Percentiles rank a stretch among this genome's conserved stretches.
Evolutionary conservation across 2,888 invertebrate species (phyloP).

Genomic region (Ormyrus pomaceus): DNA sequence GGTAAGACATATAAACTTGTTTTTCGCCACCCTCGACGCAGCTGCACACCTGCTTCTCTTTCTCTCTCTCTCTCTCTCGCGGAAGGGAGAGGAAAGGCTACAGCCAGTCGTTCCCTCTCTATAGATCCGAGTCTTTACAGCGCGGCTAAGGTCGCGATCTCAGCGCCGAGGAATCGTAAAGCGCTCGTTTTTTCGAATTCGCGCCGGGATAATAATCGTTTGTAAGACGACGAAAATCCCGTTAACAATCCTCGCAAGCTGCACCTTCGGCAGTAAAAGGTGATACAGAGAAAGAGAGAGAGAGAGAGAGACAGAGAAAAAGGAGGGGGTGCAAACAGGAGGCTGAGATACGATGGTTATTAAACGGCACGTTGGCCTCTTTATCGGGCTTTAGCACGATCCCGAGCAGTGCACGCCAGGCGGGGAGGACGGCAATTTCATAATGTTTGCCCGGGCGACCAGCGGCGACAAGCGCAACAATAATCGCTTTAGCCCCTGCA

Average conservation of each 20-base stretch:
- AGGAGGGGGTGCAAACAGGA: conserved; percentile 6
- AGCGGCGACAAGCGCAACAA: conserved; percentile 99
- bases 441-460: conserved; percentile 99
- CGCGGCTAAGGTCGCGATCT: neutral
- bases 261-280: neutral
- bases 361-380: conserved; percentile 50
- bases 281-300: conserved; percentile 5
- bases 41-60: neutral
- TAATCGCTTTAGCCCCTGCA: conserved; percentile 94
- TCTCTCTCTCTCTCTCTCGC: neutral
- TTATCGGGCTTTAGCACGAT: conserved; percentile 85
- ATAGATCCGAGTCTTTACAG: neutral
- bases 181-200: conserved; percentile 9
- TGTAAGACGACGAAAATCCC: neutral
- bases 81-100: neutral
- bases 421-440: conserved; percentile 97
- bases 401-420: conserved; percentile 96
- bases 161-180: conserved; percentile 15
- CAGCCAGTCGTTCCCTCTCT: neutral
- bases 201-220: conserved; percentile 12
- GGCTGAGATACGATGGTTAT: conserved; percentile 47
- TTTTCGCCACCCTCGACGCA: conserved; percentile 4
- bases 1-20: conserved; percentile 77
- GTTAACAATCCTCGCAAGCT: conserved; percentile 14
- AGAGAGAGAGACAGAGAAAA: conserved; percentile 2